Percentiles rank a stretch among this genome's conserved stretches.
phyloP scores from a whole-genome alignment of 2,797 vertebrate genomes.

The Acipenser ruthenus region DNA sequence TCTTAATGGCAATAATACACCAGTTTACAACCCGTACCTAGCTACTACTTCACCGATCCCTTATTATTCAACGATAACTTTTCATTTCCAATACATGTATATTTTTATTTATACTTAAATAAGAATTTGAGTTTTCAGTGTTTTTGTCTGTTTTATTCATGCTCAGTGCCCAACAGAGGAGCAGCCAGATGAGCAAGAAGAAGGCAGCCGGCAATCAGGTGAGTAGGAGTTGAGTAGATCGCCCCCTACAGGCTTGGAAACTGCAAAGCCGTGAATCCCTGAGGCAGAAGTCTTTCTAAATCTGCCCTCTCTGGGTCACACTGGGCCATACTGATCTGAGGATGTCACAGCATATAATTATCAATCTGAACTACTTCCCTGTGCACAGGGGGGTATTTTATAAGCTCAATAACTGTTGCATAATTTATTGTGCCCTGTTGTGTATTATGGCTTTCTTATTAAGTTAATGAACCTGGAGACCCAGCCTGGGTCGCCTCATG shows the following conservation, averaged over 20 bases:
- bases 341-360: constrained; percentile 9
- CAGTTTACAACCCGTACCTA: not conserved
- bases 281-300: not conserved
- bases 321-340: constrained; percentile 17
- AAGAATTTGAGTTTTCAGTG: constrained; percentile 4
- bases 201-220: constrained; percentile 95
- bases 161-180: constrained; percentile 87
- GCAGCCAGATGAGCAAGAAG: constrained; percentile 92
- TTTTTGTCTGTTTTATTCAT: not conserved
- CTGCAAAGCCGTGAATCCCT: not conserved
- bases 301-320: constrained; percentile 24
- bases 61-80: too few relatives aligned
- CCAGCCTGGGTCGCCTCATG: too few relatives aligned
- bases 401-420: too few relatives aligned
- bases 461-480: too few relatives aligned
- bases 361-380: too few relatives aligned
- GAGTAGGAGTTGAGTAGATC: constrained; percentile 27
- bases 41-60: too few relatives aligned
- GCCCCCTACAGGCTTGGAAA: constrained; percentile 2
- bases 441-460: too few relatives aligned
- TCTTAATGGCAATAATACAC: too few relatives aligned
- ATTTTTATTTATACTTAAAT: too few relatives aligned
- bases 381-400: too few relatives aligned
- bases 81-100: too few relatives aligned
- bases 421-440: too few relatives aligned